Conservation (phyloP, 2,113 vertebrate genomes). For the Aegithalos caudatus region DNA sequence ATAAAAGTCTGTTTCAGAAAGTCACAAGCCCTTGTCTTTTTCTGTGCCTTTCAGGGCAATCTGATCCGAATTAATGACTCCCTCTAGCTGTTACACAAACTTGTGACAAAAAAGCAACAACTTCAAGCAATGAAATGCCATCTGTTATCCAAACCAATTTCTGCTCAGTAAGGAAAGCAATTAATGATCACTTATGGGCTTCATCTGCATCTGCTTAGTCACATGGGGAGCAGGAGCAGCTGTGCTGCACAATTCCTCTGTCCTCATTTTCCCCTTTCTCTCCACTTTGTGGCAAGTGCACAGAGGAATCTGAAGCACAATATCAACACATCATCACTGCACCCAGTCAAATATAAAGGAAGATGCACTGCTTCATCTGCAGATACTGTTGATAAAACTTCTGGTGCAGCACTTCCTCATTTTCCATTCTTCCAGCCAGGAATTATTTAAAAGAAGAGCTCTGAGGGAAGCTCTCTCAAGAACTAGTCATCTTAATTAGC, state of each 20-base stretch:
- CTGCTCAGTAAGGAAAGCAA: background rate
- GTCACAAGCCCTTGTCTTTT: background rate
- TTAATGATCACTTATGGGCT: background rate
- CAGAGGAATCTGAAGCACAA: background rate
- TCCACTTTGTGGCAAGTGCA: background rate
- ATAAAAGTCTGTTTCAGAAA: background rate
- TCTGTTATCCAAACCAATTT: background rate
- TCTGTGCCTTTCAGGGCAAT: background rate
- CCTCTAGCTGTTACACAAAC: background rate
- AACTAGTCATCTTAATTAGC: background rate
- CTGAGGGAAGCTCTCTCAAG: background rate
- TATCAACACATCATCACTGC: background rate
- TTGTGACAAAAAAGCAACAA: background rate
- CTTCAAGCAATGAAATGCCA: background rate
- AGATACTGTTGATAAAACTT: background rate
- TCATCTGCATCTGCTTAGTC: constrained; percentile 10
- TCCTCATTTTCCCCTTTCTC: background rate
- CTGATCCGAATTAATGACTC: accelerated
- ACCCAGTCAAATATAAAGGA: background rate
- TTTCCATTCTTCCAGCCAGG: background rate
- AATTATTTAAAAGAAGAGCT: background rate
- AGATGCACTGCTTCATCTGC: background rate
- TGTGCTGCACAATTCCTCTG: background rate
- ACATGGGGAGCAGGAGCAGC: background rate
- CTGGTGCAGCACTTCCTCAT: background rate